Conservation (phyloP, 2,888 invertebrate genomes). For the Augiades crinisus region DNA sequence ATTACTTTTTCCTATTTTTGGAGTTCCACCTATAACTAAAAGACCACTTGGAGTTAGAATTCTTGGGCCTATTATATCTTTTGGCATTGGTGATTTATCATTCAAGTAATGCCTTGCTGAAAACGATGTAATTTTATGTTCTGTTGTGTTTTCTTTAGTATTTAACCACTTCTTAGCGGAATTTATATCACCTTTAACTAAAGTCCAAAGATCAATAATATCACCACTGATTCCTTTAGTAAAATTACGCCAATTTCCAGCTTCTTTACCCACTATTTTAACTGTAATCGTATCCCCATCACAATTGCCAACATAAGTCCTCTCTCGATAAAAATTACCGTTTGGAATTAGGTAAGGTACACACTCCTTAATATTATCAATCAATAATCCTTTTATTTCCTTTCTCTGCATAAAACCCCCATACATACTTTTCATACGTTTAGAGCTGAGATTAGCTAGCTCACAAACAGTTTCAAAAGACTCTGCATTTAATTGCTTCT, state of each 20-base stretch:
- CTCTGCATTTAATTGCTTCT: constrained; percentile 4
- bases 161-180: constrained; percentile 4
- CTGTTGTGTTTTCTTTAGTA: not conserved
- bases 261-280: constrained; percentile 1
- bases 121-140: not conserved
- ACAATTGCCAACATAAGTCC: not conserved
- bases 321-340: not conserved
- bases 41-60: constrained; percentile 3
- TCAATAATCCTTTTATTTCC: not conserved
- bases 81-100: constrained; percentile 5
- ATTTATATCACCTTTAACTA: constrained; percentile 3
- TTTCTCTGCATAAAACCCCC: not conserved
- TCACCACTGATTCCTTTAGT: not conserved
- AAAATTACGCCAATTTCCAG: constrained; percentile 3
- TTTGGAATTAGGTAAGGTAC: not conserved
- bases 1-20: constrained; percentile 3
- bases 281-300: constrained; percentile 5
- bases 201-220: constrained; percentile 10
- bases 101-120: constrained; percentile 1
- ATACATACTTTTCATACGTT: constrained; percentile 10
- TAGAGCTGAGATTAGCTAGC: constrained; percentile 10
- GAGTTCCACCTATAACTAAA: constrained; percentile 6
- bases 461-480: constrained; percentile 17
- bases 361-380: constrained; percentile 2
- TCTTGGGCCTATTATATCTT: constrained; percentile 8